Percentiles rank a stretch among this genome's conserved stretches.
These are phyloP conservation scores for Urocitellus parryii DNA, from an alignment of 2,113 vertebrate species.

Conservation along the genomic window DNA sequence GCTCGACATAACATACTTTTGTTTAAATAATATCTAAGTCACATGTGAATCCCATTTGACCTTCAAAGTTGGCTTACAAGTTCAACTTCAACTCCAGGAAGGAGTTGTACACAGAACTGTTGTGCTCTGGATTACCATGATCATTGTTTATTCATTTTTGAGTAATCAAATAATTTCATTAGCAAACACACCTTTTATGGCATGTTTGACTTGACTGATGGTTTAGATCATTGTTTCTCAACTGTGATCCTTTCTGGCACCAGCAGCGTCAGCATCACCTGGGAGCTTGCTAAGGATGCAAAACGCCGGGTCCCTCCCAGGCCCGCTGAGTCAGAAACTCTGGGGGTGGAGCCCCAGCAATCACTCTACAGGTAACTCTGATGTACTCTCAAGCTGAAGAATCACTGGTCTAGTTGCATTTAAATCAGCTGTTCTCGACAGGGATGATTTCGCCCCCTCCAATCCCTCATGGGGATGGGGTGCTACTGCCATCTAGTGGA, in stretches of 20 bases:
- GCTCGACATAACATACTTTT: neutral
- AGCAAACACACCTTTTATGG: neutral
- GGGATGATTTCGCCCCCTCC: neutral
- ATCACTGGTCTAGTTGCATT: neutral
- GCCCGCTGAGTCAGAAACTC: neutral
- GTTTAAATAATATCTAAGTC: neutral
- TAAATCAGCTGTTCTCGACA: neutral
- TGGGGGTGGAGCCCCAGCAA: neutral
- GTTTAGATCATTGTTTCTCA: neutral
- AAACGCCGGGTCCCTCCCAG: neutral
- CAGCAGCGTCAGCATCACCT: too few relatives aligned
- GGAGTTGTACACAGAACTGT: neutral
- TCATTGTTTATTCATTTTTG: neutral
- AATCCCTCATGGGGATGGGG: neutral
- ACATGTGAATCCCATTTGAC: neutral
- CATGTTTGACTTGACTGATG: neutral
- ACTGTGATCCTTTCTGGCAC: neutral
- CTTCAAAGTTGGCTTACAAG: neutral
- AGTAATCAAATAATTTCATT: neutral
- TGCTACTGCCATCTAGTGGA: constrained; percentile 48
- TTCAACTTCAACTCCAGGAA: neutral
- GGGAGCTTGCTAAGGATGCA: neutral
- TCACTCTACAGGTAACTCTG: neutral
- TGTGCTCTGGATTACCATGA: neutral
- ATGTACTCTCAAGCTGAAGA: neutral